Conservation (phyloP, 1,140 invertebrate species). For the Halesus radiatus region DNA sequence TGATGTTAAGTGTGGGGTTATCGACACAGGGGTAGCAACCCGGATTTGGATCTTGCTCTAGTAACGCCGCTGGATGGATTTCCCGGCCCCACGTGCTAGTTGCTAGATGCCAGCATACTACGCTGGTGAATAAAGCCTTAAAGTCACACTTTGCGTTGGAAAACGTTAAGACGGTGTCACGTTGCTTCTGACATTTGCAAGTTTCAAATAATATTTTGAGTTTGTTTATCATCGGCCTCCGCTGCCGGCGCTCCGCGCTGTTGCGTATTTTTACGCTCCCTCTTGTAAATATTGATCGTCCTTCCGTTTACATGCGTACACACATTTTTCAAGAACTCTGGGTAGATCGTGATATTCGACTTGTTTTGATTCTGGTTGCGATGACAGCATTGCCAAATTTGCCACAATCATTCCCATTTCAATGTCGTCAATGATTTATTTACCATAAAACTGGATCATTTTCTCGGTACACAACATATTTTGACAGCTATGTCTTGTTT, state of each 20-base stretch:
- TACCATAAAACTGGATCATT: too few relatives aligned
- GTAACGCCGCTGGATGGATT: background rate
- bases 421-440: too few relatives aligned
- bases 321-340: background rate
- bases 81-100: background rate
- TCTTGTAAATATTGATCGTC: constrained; percentile 24
- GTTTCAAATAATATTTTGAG: background rate
- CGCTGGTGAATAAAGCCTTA: background rate
- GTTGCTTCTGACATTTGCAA: background rate
- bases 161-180: background rate
- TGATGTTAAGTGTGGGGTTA: background rate
- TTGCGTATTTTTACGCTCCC: constrained; percentile 11
- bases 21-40: background rate
- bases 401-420: too few relatives aligned
- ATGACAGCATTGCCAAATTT: background rate
- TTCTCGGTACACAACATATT: too few relatives aligned
- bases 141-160: too few relatives aligned
- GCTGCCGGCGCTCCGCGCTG: background rate
- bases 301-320: background rate
- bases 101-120: background rate
- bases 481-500: too few relatives aligned
- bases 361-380: constrained; percentile 26
- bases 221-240: background rate
- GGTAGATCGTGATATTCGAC: background rate
- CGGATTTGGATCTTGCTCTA: background rate